Conservation (phyloP, 2,113 vertebrate species). For the Dendrocopos noguchii region DNA sequence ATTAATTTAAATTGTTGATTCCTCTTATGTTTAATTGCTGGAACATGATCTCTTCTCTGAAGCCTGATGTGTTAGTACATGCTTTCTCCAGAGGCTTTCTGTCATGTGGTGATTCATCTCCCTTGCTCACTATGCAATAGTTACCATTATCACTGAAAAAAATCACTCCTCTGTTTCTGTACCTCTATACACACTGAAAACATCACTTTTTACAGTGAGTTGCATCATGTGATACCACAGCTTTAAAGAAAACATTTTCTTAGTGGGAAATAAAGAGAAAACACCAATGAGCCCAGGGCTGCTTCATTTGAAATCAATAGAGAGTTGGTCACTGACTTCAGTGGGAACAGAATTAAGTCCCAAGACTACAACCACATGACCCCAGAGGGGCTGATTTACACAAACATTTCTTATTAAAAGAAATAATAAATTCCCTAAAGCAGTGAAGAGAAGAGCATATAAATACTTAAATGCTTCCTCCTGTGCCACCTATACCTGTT, state of each 20-base stretch:
- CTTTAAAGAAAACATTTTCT: slow-evolving; percentile 22
- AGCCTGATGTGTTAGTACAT: background rate
- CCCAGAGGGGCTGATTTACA: background rate
- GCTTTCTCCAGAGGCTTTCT: background rate
- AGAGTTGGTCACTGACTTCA: background rate
- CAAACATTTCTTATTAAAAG: slow-evolving; percentile 2
- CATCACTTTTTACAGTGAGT: slow-evolving; percentile 43
- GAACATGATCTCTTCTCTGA: background rate
- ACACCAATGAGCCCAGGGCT: background rate
- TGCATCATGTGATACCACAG: slow-evolving; percentile 69
- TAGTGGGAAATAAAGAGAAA: background rate
- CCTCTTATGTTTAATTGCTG: background rate
- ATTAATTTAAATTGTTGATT: background rate
- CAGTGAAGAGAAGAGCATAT: background rate
- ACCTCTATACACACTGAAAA: background rate
- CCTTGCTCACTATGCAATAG: background rate
- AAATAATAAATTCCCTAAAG: background rate
- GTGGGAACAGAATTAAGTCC: background rate
- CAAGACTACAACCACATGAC: background rate
- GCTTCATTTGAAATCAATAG: background rate
- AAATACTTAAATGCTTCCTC: background rate
- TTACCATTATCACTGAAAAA: slow-evolving; percentile 2
- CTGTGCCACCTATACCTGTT: background rate
- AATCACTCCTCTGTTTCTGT: background rate
- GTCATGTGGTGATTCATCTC: background rate